These are phyloP conservation scores for Puffinus mauretanicus DNA, from an alignment of 2,113 vertebrate genomes.

Conservation along the genomic window DNA sequence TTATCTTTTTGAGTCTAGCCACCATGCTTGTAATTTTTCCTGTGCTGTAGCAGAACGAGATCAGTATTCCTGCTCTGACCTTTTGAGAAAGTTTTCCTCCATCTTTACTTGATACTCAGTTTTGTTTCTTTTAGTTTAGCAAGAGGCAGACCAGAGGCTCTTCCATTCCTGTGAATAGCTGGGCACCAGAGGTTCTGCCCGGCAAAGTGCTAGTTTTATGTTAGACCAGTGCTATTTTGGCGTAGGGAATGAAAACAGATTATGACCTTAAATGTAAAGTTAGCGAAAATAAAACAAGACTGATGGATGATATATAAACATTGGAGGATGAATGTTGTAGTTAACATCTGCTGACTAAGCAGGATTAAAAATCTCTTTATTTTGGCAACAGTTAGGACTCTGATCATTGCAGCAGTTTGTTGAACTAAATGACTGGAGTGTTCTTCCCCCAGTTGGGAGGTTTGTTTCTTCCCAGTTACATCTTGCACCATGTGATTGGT, in stretches of 20 bases:
- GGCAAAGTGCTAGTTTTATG: background rate
- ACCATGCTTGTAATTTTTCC: background rate
- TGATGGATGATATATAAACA: background rate
- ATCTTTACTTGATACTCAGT: rapidly evolving
- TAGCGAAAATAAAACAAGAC: background rate
- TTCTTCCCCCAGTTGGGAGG: background rate
- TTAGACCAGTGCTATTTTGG: background rate
- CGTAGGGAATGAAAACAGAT: background rate
- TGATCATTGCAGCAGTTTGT: background rate
- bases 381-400: background rate
- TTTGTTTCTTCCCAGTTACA: background rate
- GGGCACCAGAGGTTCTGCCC: background rate
- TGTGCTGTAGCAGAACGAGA: background rate
- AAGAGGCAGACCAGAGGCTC: background rate
- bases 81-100: background rate
- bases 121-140: background rate
- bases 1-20: background rate
- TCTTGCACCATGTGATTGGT: background rate
- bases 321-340: background rate
- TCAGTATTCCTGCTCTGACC: background rate
- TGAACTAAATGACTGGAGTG: background rate
- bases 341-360: background rate
- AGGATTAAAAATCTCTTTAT: background rate
- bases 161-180: background rate
- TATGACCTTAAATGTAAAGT: background rate